Percentiles rank a stretch among this genome's conserved stretches.
These are phyloP conservation scores for Athalia circularis DNA, from an alignment of 2,888 invertebrate genomes.

Conservation along the genomic window DNA sequence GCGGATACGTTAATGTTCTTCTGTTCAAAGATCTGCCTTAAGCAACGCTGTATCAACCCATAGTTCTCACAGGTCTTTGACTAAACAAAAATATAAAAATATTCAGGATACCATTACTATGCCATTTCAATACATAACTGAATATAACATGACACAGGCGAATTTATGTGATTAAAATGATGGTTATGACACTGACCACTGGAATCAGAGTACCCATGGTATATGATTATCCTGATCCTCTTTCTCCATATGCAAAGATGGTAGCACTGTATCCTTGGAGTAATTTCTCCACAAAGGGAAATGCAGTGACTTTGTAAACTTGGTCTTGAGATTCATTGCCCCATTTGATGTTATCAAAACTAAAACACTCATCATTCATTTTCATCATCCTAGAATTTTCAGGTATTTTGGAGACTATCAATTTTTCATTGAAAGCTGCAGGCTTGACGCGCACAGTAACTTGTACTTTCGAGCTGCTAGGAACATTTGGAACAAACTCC, in stretches of 20 bases:
- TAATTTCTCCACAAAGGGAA: conserved; percentile 26
- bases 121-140: background rate
- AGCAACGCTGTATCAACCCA: conserved; percentile 27
- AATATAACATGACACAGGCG: background rate
- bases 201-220: conserved; percentile 9
- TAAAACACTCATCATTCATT: background rate
- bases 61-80: background rate
- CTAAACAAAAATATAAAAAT: background rate
- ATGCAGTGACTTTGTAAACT: conserved; percentile 26
- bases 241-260: conserved; percentile 16
- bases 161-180: background rate
- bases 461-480: conserved; percentile 2
- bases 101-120: no score
- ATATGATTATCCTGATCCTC: conserved; percentile 24
- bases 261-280: background rate
- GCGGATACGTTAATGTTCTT: conserved; percentile 1
- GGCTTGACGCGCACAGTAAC: conserved; percentile 17
- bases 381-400: background rate
- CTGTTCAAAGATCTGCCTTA: conserved; percentile 23
- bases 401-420: conserved; percentile 1
- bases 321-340: conserved; percentile 23
- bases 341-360: conserved; percentile 31
- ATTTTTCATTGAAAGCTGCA: background rate
- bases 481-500: background rate
- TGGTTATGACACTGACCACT: background rate